phyloP scores from a whole-genome alignment of 1,140 invertebrate genomes.

The Drosophila bipectinata region DNA sequence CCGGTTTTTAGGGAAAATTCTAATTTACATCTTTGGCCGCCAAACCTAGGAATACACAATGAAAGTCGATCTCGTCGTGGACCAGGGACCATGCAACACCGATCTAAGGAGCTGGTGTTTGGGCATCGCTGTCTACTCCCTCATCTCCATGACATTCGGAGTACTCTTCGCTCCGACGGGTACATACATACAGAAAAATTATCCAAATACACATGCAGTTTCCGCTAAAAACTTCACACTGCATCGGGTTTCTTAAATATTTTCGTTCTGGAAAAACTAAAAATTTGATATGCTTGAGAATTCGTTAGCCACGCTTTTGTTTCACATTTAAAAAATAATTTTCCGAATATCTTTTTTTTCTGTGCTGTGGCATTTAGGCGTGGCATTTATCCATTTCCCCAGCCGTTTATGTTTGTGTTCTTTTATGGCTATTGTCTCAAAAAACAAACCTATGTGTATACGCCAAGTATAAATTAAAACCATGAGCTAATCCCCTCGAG shows the following conservation, averaged over 20 bases:
- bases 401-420: neutral
- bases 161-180: constrained; percentile 42
- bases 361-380: constrained; percentile 30
- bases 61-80: constrained; percentile 61
- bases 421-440: constrained; percentile 13
- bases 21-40: neutral
- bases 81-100: constrained; percentile 55
- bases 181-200: constrained; percentile 10
- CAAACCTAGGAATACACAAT: constrained; percentile 34
- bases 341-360: neutral
- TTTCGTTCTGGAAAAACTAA: neutral
- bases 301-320: too few relatives aligned
- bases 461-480: constrained; percentile 39
- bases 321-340: too few relatives aligned
- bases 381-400: constrained; percentile 33
- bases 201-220: neutral
- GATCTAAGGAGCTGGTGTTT: constrained; percentile 62
- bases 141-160: constrained; percentile 30
- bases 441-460: constrained; percentile 16
- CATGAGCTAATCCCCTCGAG: constrained; percentile 58
- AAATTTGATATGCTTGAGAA: too few relatives aligned
- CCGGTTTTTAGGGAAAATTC: constrained; percentile 25
- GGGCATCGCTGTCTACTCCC: constrained; percentile 56
- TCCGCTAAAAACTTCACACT: neutral
- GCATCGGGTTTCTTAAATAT: neutral